A percentile compares a stretch with the other conserved stretches of the same genome.
phyloP scores from a whole-genome alignment of 2,113 vertebrate genomes.

The Nerophis ophidion region DNA sequence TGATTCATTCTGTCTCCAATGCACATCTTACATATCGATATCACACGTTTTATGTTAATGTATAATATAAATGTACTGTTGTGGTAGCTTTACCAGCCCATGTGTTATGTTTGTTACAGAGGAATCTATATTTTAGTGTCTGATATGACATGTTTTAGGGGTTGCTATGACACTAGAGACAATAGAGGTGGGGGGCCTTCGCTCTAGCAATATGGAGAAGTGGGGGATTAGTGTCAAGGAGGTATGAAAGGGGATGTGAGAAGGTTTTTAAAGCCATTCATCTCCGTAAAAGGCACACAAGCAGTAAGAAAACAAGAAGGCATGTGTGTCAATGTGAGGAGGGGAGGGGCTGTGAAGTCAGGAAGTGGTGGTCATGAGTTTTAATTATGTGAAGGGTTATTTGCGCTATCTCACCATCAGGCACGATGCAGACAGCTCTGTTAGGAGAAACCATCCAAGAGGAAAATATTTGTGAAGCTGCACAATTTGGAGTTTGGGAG shows the following conservation, averaged over 20 bases:
- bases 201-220: constrained; percentile 21
- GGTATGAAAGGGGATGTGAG: constrained; percentile 16
- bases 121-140: constrained; percentile 42
- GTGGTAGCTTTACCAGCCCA: no score
- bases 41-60: no score
- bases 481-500: not conserved
- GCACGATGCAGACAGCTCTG: not conserved
- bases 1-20: no score
- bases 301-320: constrained; percentile 39
- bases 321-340: constrained; percentile 29
- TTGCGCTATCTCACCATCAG: constrained; percentile 15
- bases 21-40: no score
- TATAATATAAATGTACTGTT: not conserved
- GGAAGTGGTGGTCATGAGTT: constrained; percentile 52
- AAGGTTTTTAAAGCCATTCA: constrained; percentile 35
- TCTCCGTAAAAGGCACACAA: constrained; percentile 25
- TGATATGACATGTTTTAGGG: constrained; percentile 45
- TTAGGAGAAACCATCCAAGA: constrained; percentile 15
- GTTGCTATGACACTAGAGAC: constrained; percentile 63
- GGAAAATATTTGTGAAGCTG: not conserved
- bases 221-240: constrained; percentile 5
- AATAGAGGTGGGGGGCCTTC: constrained; percentile 46
- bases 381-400: constrained; percentile 24
- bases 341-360: not conserved
- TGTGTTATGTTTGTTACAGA: constrained; percentile 2